Evolutionary conservation across 1,140 invertebrate species (phyloP), one percentile per base, ranked within the genome.

Genomic region (Brachystomella parvula): DNA sequence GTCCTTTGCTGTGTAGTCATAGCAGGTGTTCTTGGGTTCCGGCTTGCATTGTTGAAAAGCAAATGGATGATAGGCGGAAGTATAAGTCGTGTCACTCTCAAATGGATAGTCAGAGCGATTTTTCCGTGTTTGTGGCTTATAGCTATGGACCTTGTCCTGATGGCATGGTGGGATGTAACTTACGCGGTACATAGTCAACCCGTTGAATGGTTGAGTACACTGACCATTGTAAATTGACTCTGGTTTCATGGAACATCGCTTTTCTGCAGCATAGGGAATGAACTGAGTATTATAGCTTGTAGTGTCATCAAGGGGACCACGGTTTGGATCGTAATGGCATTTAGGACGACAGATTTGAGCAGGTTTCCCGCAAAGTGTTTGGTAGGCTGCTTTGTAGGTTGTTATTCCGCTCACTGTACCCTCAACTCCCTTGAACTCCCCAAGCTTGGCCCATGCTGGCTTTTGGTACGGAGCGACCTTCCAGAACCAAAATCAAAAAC

Each of bases 381-480:
- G 29, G 26, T 15, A 60, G 9, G 58, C 58, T 15, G 58, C 26
- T n/a, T 60, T 60, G 30, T 60, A 60, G 12, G 58, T 60, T 19
- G 58, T 31, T 6, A 32, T 19, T 26, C 58, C 58, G 19, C 19
- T 30, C 3, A 60, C 12, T 9, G 17, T 35, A 9, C 58, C 58
- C 30, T 60, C 33, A 17, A 6, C 19, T 6, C 30, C 30, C 3
- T 24, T 6, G 26, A 31, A 60, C 9, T 60, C 58, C 9, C 17
- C 58, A 9, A 12, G 3, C 9, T 60, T 60, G 29, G 58, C 58
- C 58, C 58, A 60, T 19, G 32, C 9, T 32, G 58, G 58, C 24
- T 60, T 60, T 12, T 9, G 9, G 29, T 30, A 35, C 15, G 58
- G 58, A 6, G 9, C 58, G 9, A 60, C 58, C n/a, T n/a, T n/a